phyloP scores from a whole-genome alignment of 2,888 invertebrate genomes.

The Escarpia spicata region DNA sequence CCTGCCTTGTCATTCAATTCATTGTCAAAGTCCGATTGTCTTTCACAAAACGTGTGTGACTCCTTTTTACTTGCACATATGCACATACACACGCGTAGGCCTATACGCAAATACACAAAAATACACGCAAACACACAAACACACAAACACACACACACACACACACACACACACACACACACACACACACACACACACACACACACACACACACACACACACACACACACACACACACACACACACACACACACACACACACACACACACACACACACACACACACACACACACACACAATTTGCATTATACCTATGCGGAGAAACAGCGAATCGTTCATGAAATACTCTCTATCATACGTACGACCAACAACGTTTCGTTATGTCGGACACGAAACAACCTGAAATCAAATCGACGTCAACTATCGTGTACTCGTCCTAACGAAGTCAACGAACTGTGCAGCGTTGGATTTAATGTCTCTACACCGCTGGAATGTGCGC shows the following conservation, averaged over 20 bases:
- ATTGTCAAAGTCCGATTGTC: no score
- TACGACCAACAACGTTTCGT: background rate
- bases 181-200: background rate
- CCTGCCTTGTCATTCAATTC: no score
- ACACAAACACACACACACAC: background rate
- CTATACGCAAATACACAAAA: background rate
- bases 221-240: background rate
- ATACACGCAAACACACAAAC: background rate
- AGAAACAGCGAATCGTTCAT: background rate
- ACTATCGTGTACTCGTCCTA: background rate
- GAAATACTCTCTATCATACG: background rate
- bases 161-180: no score
- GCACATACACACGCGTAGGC: background rate
- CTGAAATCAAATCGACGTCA: background rate
- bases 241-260: background rate
- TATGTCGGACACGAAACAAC: background rate
- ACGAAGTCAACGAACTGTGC: background rate
- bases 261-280: background rate
- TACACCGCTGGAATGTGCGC: background rate
- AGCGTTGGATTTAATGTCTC: background rate
- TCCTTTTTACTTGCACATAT: background rate
- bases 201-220: background rate
- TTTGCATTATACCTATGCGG: background rate
- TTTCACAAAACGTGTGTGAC: no score
- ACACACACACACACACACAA: background rate